These are phyloP conservation scores for Pseudorhombus dupliciocellatus DNA, from an alignment of 2,113 vertebrate genomes.

Conservation along the genomic window DNA sequence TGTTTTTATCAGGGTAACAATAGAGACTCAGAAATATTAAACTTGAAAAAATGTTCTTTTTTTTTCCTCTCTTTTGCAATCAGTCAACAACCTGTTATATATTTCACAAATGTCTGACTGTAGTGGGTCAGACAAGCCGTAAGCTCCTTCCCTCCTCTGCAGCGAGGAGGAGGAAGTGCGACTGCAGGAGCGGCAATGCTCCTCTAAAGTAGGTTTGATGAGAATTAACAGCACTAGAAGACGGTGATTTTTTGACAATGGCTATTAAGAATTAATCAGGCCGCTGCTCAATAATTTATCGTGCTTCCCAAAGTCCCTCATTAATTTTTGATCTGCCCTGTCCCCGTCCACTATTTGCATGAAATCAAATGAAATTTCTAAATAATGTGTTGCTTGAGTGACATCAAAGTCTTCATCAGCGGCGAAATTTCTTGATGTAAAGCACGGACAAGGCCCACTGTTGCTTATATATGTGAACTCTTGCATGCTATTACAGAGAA, in stretches of 20 bases:
- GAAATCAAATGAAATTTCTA: slow-evolving; percentile 76
- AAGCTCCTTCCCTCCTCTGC: slow-evolving; percentile 17
- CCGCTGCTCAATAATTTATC: slow-evolving; percentile 79
- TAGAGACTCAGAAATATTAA: neutral
- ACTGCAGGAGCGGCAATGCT: slow-evolving; percentile 18
- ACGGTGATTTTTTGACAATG: slow-evolving; percentile 82
- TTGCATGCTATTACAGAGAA: neutral
- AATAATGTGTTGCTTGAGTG: slow-evolving; percentile 70
- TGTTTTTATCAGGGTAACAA: neutral
- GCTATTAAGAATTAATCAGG: slow-evolving; percentile 84
- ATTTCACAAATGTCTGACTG: neutral
- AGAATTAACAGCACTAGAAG: slow-evolving; percentile 74
- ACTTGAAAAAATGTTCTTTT: neutral
- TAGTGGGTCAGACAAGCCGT: neutral
- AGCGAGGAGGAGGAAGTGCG: slow-evolving; percentile 7
- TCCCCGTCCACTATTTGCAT: slow-evolving; percentile 79
- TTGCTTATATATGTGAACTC: slow-evolving; percentile 1
- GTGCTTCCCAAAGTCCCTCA: slow-evolving; percentile 78
- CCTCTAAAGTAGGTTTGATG: slow-evolving; percentile 68
- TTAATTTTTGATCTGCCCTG: slow-evolving; percentile 81
- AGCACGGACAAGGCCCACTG: neutral
- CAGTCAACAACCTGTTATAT: neutral
- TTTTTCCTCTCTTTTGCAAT: neutral
- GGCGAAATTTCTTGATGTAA: slow-evolving; percentile 5
- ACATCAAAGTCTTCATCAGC: slow-evolving; percentile 28